Evolutionary conservation across 2,888 invertebrate species (phyloP).

Genomic region (Xylophagus ater): DNA sequence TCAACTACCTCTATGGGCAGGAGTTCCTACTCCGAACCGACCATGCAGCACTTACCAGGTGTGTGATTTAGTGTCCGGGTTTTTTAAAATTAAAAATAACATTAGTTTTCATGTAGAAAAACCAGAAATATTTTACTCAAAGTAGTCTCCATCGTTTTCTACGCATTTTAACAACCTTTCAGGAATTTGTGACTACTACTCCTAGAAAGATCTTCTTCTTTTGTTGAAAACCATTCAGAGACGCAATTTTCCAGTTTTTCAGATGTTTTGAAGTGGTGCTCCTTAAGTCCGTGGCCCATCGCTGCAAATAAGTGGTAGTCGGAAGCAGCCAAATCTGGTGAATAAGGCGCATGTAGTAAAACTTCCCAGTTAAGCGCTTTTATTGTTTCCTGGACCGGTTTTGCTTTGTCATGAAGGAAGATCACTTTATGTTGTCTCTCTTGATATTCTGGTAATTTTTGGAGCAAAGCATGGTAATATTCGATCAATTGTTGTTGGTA

Average conservation of each 20-base stretch:
- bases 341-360: conserved; percentile 13
- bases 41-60: too few relatives aligned
- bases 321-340: conserved; percentile 16
- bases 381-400: conserved; percentile 11
- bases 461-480: conserved; percentile 11
- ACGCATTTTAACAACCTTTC: conserved; percentile 16
- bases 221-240: conserved; percentile 11
- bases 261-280: conserved; percentile 9
- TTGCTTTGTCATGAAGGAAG: conserved; percentile 20
- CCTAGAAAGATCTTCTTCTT: conserved; percentile 14
- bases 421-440: conserved; percentile 18
- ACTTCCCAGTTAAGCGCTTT: conserved; percentile 12
- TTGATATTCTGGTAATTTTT: conserved; percentile 19
- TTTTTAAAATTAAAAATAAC: too few relatives aligned
- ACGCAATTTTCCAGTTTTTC: conserved; percentile 13
- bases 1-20: too few relatives aligned
- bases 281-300: conserved; percentile 13
- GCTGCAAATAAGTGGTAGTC: conserved; percentile 15
- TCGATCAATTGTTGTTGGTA: conserved; percentile 16
- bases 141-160: background rate
- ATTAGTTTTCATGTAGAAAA: too few relatives aligned
- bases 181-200: conserved; percentile 13
- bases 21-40: too few relatives aligned
- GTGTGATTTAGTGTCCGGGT: too few relatives aligned
- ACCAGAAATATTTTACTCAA: background rate